Evolutionary conservation across 2,113 vertebrate genomes (phyloP).

Genomic region (Nyctereutes procyonoides): DNA sequence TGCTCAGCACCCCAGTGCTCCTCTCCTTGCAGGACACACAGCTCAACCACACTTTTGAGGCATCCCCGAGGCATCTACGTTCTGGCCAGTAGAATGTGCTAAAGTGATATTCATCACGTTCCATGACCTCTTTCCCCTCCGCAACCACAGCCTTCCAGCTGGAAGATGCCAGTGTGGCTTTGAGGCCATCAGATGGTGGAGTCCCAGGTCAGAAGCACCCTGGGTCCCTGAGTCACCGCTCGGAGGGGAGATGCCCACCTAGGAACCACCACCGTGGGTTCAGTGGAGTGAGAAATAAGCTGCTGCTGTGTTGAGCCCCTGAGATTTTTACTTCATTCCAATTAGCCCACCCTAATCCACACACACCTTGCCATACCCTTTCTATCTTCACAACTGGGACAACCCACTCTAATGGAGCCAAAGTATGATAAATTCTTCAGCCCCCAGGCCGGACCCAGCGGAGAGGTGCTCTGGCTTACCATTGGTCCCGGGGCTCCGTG

Average conservation of each 20-base stretch:
- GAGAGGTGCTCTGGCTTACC: constrained; percentile 84
- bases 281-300: background rate
- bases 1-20: background rate
- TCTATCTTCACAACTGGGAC: background rate
- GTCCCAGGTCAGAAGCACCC: background rate
- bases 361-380: background rate
- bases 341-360: background rate
- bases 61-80: background rate
- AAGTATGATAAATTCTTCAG: background rate
- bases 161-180: background rate
- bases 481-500: constrained; percentile 87
- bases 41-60: background rate
- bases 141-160: background rate
- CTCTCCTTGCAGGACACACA: background rate
- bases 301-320: background rate
- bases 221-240: background rate
- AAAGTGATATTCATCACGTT: background rate
- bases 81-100: background rate
- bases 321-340: background rate
- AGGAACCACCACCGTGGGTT: background rate
- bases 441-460: background rate
- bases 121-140: background rate
- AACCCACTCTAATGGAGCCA: background rate
- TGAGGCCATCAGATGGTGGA: background rate
- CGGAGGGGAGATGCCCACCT: background rate